A percentile compares a stretch with the other conserved stretches of the same genome.
Evolutionary conservation across 2,113 vertebrate species (phyloP).

Genomic region (Balaeniceps rex): DNA sequence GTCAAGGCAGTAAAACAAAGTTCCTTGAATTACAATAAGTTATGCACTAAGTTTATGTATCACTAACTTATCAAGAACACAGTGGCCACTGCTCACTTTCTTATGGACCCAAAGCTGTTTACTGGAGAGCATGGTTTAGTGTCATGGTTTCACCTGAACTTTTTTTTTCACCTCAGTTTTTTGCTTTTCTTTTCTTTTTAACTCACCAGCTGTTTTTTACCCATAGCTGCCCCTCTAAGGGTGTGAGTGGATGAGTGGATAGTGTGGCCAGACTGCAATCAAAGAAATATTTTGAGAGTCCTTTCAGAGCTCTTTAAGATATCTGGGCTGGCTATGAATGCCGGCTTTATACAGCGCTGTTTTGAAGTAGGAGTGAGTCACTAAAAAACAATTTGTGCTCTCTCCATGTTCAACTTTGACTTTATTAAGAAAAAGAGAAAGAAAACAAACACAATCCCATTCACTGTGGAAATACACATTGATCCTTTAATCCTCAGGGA

Average conservation of each 20-base stretch:
- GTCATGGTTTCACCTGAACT: background rate
- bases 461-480: background rate
- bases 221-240: background rate
- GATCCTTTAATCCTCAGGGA: slow-evolving; percentile 36
- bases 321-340: slow-evolving; percentile 13
- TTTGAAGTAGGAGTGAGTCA: slow-evolving; percentile 66
- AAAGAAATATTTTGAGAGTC: slow-evolving; percentile 52
- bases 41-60: background rate
- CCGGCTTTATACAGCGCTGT: background rate
- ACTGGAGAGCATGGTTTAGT: background rate
- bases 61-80: background rate
- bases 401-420: slow-evolving; percentile 42
- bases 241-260: background rate
- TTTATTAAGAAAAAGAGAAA: slow-evolving; percentile 50
- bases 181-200: background rate
- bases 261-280: background rate
- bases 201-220: background rate
- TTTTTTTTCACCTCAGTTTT: background rate
- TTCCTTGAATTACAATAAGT: background rate
- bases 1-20: background rate
- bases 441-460: slow-evolving; percentile 40
- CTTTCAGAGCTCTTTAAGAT: slow-evolving; percentile 24
- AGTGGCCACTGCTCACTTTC: background rate
- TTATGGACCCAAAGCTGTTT: background rate
- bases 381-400: slow-evolving; percentile 57